Percentiles rank a stretch among this genome's conserved stretches.
These are phyloP conservation scores for Cephalopholis sonnerati DNA, from an alignment of 2,113 vertebrate species.

Conservation along the genomic window DNA sequence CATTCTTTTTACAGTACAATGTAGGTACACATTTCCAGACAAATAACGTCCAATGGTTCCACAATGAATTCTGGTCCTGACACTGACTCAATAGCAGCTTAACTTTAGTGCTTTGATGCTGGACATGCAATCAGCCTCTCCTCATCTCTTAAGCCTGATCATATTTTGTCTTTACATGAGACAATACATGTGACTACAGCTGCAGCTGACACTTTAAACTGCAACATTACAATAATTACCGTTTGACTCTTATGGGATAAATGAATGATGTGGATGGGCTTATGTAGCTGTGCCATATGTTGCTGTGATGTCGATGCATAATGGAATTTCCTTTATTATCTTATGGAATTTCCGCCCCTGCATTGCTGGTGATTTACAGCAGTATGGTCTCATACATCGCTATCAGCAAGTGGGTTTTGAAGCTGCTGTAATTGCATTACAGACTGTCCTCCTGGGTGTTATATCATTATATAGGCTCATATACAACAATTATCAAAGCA, in stretches of 20 bases:
- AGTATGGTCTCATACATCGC: slow-evolving; percentile 21
- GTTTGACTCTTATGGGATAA: slow-evolving; percentile 38
- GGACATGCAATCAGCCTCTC: background rate
- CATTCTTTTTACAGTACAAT: background rate
- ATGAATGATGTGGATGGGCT: slow-evolving; percentile 29
- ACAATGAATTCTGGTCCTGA: too few species aligned
- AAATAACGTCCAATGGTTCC: background rate
- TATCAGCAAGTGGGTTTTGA: slow-evolving; percentile 24
- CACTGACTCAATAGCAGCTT: background rate
- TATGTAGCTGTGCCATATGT: slow-evolving; percentile 57
- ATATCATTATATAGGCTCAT: slow-evolving; percentile 22
- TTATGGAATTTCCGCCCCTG: slow-evolving; percentile 24
- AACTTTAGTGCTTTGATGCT: background rate
- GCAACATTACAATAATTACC: slow-evolving; percentile 24
- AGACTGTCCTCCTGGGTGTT: slow-evolving; percentile 5
- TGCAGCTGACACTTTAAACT: slow-evolving; percentile 22
- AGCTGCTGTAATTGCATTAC: slow-evolving; percentile 30
- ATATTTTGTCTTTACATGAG: background rate
- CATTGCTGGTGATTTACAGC: slow-evolving; percentile 38
- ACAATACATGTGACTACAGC: slow-evolving; percentile 7
- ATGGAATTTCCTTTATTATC: slow-evolving; percentile 62
- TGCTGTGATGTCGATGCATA: slow-evolving; percentile 40
- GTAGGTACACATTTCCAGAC: background rate
- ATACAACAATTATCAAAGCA: slow-evolving; percentile 30
- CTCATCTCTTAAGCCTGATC: background rate